phyloP scores from a whole-genome alignment of 1,140 invertebrate genomes.

The Samia ricini region DNA sequence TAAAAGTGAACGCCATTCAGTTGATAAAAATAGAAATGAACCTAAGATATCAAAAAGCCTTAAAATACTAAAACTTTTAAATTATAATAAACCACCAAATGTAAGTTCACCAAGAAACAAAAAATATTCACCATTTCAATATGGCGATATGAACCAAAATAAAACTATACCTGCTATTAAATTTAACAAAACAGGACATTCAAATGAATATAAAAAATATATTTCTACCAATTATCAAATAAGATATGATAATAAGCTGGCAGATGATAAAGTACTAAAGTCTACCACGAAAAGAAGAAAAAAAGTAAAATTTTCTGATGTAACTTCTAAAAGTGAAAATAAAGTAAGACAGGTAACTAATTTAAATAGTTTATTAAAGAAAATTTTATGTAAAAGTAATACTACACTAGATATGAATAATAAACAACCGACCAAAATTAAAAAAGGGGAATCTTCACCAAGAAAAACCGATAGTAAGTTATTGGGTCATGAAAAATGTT shows the following conservation, averaged over 20 bases:
- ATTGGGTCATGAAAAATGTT: neutral
- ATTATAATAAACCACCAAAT: neutral
- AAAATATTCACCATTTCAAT: conserved; percentile 10
- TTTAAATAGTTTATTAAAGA: neutral
- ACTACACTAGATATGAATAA: neutral
- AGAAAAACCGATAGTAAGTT: neutral
- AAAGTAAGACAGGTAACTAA: neutral
- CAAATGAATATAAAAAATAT: neutral
- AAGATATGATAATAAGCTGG: neutral
- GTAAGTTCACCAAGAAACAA: neutral
- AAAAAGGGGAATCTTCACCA: neutral
- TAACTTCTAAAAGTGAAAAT: neutral
- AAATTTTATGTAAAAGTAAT: neutral
- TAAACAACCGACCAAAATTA: conserved; percentile 14
- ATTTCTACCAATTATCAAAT: neutral
- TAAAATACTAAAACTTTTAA: conserved; percentile 8
- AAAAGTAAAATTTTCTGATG: neutral
- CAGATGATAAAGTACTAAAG: neutral
- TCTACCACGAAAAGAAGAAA: conserved; percentile 1
- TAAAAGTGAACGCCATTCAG: conserved; percentile 24
- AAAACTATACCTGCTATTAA: neutral
- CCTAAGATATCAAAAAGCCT: conserved; percentile 24
- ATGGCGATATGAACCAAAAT: conserved; percentile 1
- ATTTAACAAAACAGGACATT: neutral
- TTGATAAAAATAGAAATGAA: neutral